Evolutionary conservation across 2,113 vertebrate species (phyloP), one percentile per base, ranked within the genome.

Genomic region (Pseudopodoces humilis): DNA sequence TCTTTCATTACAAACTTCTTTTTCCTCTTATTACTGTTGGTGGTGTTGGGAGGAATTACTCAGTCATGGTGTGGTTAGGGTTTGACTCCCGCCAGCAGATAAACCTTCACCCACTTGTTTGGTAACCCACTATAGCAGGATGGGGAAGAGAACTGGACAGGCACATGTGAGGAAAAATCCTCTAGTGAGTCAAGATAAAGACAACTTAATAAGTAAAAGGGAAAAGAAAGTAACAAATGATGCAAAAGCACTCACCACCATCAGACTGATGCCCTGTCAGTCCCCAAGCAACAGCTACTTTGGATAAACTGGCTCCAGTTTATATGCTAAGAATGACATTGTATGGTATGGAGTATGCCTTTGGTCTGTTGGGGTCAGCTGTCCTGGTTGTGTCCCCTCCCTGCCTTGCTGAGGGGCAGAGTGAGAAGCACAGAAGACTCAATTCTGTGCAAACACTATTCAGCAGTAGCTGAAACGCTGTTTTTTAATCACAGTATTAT

Each of bases 401-500:
- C 22, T 60, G 0, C 37, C 49, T 75, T 2, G 7, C 21, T 56
- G 47, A 6, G 7, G 19, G 22, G 7, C 69, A 86, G 23, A 72
- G 18, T 46, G 30, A 43, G 56, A 56, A 75, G 62, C 4, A 37
- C 27, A 16, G n/a, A 17, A 31, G 27, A 33, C 27, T 88, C 3
- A 3, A 0, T 56, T 78, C n/a, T 44, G 12, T 27, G 35, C 39
- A 55, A 43, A 14, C 7, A 19, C 17, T 0, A 1, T 62, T 87
- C 44, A 68, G 27, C 35, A 18, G 35, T 15, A 63, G 19, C 78
- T 84, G 82, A 59, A 87, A 58, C 4, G 2, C 37, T 41, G 18
- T 3, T 11, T 53, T 76, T 69, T 68, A 9, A 19, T 74, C 22
- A 67, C 20, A 67, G n/a, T 21, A 47, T 18, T 37, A 46, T 27